Evolutionary conservation across 2,113 vertebrate species (phyloP), one percentile per base, ranked within the genome.

Genomic region (Eonycteris spelaea): DNA sequence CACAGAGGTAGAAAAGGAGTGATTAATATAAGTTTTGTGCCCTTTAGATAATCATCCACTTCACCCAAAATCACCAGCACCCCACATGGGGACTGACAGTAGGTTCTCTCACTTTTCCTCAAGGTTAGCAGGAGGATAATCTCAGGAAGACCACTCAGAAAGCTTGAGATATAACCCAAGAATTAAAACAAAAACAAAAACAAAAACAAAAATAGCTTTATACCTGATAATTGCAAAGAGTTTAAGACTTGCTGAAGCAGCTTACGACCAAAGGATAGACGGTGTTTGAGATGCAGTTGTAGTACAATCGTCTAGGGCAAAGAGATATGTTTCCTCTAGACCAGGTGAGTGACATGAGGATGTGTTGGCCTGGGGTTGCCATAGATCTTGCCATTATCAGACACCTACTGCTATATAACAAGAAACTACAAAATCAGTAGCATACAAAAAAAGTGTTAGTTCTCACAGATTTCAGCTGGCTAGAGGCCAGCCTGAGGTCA

Each of bases 31-130:
- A n/a, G 4, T 22, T 16, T 3, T 63, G 19, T 70, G 22, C 59
- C 14, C 5, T 6, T 80, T 59, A 71, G 21, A 43, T 30, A 26
- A 43, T 30, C 38, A 45, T 3, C 6, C 11, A 30, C 13, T 51
- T 87, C 22, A 61, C 28, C 33, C 7, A 45, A 33, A 71, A 71
- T 21, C 15, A 78, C 5, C 8, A 65, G 10, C 5, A 71, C 18
- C 2, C 30, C 18, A 30, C 5, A 13, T 55, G 16, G n/a, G 9
- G 1, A n/a, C 6, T 38, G 0, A 6, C 30, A 12, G 1, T 18
- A 55, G 16, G 8, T 30, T 57, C 21, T 91, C 40, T 61, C 13
- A 13, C 6, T 75, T 55, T 10, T 77, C 35, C 30, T 38, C 18
- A 88, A 55, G 38, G 2, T 38, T 43, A 45, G 1, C 2, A 22